Evolutionary conservation across 2,113 vertebrate genomes (phyloP), one percentile per base, ranked within the genome.

Genomic region (Nycticorax nycticorax): DNA sequence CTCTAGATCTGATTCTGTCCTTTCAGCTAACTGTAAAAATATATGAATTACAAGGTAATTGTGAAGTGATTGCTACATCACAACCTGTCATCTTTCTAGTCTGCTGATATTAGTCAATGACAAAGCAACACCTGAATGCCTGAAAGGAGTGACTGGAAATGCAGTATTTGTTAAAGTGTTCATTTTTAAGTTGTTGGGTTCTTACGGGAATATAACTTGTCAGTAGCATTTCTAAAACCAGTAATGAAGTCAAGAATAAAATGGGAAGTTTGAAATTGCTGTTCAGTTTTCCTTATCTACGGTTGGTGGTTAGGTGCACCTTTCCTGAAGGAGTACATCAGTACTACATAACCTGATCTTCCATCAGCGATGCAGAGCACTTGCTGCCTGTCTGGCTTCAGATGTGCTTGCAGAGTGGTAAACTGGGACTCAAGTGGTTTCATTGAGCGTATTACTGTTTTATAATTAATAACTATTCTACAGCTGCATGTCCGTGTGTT

Each of bases 401-500:
- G 20, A 55, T 60, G 23, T n/a, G 24, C 64, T 75, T 81, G 39
- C 33, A 32, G 26, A n/a, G 52, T 53, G 18, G 37, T 47, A 75
- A 75, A 27, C 17, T 32, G 60, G 57, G 63, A 27, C 20, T 71
- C 12, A 27, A 20, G 26, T n/a, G 22, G 12, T 52, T 72, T 78
- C 37, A 52, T 5, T 76, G 28, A 56, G 14, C 67, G 4, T 52
- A 35, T 62, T 77, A n/a, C 24, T 32, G 13, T 39, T 55, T 48
- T 32, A 22, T 52, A 76, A 82, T 82, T 77, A 30, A 56, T 4
- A 60, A 24, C 33, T 52, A 13, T 77, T 77, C 82, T 85, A 81
- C 32, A 55, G 16, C 15, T 78, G 8, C 24, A 21, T 21, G 11
- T 47, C 9, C 0, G 0, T 55, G 35, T 12, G 3, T n/a, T 35